Evolutionary conservation across 2,113 vertebrate genomes (phyloP), one percentile per base, ranked within the genome.

Genomic region (Piaya cayana): DNA sequence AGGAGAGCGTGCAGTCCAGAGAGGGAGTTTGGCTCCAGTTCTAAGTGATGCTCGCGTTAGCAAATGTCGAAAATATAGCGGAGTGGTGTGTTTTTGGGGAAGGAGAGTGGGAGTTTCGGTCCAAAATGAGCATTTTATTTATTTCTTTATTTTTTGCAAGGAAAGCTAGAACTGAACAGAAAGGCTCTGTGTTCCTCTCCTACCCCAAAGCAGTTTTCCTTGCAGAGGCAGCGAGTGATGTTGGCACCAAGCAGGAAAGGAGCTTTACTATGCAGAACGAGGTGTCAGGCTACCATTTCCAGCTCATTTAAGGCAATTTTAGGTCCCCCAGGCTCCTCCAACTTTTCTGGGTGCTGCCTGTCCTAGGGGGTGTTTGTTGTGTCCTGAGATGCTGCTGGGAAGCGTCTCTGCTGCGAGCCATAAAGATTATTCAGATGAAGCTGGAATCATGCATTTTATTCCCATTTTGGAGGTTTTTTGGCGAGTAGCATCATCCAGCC

Each of bases 71-170:
- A 90, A 83, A 32, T 37, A n/a, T 2, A 36, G 34, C 4, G 3
- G 47, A 19, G 52, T 34, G 83, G 59, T 70, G 69, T 0, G 0
- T 50, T 89, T 59, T n/a, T 63, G 74, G 84, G 92, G 39, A 25
- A 8, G 26, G 34, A 20, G 52, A 84, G 92, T 78, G 72, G 92
- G 93, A 91, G 87, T 87, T 71, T 12, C 39, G 74, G 69, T 52
- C 53, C 62, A 8, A 71, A 74, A 23, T 0, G 8, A 26, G 30
- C 83, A 12, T 72, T 52, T 12, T 13, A 8, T 56, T 93, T 86
- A 8, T 62, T 36, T 29, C 11, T 34, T 16, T 0, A 0, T 42
- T 90, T 86, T 49, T 56, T 62, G 81, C 84, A 70, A 94, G 74
- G 53, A 15, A 60, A 59, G 65, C 77, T 47, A 2, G 6, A 36